phyloP scores from a whole-genome alignment of 1,140 invertebrate genomes.

The Musca vetustissima region DNA sequence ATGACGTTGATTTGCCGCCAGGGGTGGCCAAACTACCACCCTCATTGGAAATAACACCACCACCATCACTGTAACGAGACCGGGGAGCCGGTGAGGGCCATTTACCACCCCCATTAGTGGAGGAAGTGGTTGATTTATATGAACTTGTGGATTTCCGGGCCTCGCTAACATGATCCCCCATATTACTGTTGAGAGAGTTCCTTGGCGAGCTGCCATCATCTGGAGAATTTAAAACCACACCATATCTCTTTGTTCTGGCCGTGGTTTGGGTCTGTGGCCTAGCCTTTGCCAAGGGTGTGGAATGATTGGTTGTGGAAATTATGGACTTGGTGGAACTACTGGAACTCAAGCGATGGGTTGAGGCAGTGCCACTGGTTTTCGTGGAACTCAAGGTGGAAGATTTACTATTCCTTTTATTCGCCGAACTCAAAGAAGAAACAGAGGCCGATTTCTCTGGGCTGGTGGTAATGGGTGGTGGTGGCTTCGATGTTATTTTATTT shows the following conservation, averaged over 20 bases:
- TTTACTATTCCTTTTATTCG: constrained; percentile 16
- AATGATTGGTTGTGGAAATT: neutral
- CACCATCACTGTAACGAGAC: constrained; percentile 47
- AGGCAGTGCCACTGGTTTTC: neutral
- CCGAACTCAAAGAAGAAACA: too few relatives aligned
- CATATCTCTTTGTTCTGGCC: constrained; percentile 49
- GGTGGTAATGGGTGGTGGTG: neutral
- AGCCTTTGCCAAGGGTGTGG: constrained; percentile 5
- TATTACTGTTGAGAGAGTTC: neutral
- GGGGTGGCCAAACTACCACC: constrained; percentile 45
- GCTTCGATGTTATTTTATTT: neutral
- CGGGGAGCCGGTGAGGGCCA: constrained; percentile 34
- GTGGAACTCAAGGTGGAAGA: neutral
- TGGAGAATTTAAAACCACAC: constrained; percentile 50
- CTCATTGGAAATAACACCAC: constrained; percentile 37
- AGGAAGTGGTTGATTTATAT: constrained; percentile 7
- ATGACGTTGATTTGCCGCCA: neutral
- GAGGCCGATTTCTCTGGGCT: constrained; percentile 28
- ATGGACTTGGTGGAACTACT: neutral
- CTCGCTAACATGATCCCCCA: neutral
- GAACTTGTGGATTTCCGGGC: constrained; percentile 9
- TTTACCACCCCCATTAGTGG: neutral
- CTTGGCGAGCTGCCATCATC: constrained; percentile 29
- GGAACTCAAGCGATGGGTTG: constrained; percentile 9
- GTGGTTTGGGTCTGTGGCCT: constrained; percentile 25